These are phyloP conservation scores for Felis chaus DNA, from an alignment of 2,113 vertebrate species.

Conservation along the genomic window DNA sequence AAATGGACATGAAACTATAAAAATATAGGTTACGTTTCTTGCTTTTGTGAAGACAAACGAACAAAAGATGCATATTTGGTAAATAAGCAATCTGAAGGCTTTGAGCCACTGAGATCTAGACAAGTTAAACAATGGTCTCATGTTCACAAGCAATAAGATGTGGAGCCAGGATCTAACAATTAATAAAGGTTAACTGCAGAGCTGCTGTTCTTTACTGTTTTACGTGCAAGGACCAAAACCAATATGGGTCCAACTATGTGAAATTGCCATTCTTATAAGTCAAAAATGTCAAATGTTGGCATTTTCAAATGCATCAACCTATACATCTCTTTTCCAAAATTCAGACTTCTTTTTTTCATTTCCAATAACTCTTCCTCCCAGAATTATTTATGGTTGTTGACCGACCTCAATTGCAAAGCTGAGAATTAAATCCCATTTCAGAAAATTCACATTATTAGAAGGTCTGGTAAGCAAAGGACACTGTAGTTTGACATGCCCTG, in stretches of 20 bases:
- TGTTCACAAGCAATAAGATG: not conserved
- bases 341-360: not conserved
- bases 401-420: not conserved
- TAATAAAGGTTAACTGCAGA: not conserved
- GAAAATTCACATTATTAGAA: not conserved
- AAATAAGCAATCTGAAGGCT: not conserved
- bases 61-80: not conserved
- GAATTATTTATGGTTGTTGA: not conserved
- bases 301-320: not conserved
- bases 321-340: not conserved
- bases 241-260: not conserved
- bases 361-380: not conserved
- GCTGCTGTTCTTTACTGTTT: not conserved
- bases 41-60: not conserved
- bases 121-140: not conserved
- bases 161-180: not conserved
- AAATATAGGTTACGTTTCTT: not conserved
- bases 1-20: not conserved
- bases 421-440: not conserved
- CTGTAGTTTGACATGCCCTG: not conserved
- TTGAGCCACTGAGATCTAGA: not conserved
- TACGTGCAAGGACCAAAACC: not conserved
- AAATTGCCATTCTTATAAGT: not conserved
- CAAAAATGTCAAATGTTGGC: not conserved
- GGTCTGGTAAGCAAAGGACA: not conserved